Evolutionary conservation across 2,113 vertebrate genomes (phyloP).

Genomic region (Aepyceros melampus): DNA sequence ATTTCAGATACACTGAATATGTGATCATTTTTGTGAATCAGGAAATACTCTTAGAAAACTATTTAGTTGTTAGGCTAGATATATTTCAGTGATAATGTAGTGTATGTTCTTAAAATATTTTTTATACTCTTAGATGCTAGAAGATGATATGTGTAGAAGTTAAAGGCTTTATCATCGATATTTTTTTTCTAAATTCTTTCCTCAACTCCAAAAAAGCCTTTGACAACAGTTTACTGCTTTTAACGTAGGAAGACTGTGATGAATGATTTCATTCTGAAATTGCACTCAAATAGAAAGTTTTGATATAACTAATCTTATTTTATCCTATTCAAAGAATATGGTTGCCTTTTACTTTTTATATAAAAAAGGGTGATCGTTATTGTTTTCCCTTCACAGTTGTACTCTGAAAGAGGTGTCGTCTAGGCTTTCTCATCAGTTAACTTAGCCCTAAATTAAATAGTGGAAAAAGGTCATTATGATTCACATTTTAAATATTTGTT

Average conservation of each 20-base stretch:
- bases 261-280: slow-evolving; percentile 16
- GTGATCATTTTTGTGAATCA: not conserved
- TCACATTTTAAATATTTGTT: not conserved
- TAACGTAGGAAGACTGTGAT: not conserved
- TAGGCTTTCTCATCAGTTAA: not conserved
- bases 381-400: not conserved
- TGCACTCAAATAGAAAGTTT: not conserved
- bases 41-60: not conserved
- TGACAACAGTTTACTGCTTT: not conserved
- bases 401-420: not conserved
- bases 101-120: not conserved
- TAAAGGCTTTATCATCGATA: not conserved
- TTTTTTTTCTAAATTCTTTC: not conserved
- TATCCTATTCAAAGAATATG: not conserved
- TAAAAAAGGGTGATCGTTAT: not conserved
- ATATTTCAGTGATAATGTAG: not conserved
- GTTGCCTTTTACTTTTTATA: not conserved
- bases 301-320: not conserved
- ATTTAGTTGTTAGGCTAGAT: not conserved
- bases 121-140: not conserved
- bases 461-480: not conserved
- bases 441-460: not conserved
- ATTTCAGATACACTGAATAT: not conserved
- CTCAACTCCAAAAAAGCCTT: not conserved
- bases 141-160: not conserved